Evolutionary conservation across 1,140 invertebrate genomes (phyloP).

Genomic region (Sogatella furcifera): DNA sequence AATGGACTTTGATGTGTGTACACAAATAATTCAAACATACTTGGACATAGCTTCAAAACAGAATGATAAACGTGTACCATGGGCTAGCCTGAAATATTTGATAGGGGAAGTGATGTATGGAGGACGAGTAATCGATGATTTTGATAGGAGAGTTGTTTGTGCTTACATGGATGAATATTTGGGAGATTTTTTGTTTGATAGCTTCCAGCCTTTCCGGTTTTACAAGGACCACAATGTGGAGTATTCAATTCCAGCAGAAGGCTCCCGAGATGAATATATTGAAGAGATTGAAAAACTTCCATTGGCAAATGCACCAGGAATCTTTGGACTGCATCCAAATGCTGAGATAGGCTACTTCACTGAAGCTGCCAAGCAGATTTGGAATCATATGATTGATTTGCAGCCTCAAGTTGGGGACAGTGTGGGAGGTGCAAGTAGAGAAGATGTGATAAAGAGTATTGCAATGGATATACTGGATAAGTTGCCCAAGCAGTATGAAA

Average conservation of each 20-base stretch:
- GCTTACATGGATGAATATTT: conserved; percentile 90
- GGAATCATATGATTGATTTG: conserved; percentile 69
- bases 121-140: conserved; percentile 79
- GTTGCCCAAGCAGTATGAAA: conserved; percentile 62
- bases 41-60: conserved; percentile 52
- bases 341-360: conserved; percentile 69
- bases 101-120: conserved; percentile 93
- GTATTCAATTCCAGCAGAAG: conserved; percentile 63
- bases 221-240: conserved; percentile 62
- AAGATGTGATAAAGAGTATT: conserved; percentile 70
- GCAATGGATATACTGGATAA: conserved; percentile 60
- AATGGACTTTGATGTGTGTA: conserved; percentile 79
- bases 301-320: conserved; percentile 65
- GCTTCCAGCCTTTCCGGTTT: conserved; percentile 81
- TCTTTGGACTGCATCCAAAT: conserved; percentile 85
- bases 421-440: conserved; percentile 47
- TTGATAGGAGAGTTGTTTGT: conserved; percentile 70
- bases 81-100: conserved; percentile 81
- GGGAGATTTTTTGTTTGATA: conserved; percentile 84
- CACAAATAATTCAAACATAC: conserved; percentile 72
- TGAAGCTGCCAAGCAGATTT: conserved; percentile 70
- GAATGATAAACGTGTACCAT: conserved; percentile 57
- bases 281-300: conserved; percentile 61
- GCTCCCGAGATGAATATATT: conserved; percentile 57
- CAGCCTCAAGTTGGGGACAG: conserved; percentile 69